A percentile compares a stretch with the other conserved stretches of the same genome.
Conservation (phyloP, 2,888 invertebrate genomes). For the Eupithecia vulgata region DNA sequence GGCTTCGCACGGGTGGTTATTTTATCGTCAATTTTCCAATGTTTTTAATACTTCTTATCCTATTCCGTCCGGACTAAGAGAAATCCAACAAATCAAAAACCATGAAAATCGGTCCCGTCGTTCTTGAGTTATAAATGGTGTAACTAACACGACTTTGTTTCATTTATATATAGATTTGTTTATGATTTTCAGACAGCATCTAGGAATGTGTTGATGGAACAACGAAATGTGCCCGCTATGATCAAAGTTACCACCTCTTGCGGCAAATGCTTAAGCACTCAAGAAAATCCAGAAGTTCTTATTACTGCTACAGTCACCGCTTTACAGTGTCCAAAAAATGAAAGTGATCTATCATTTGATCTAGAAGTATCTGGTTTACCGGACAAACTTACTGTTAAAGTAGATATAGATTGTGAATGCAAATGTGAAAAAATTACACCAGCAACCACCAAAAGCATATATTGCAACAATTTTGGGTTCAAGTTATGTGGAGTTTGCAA, state of each 20-base stretch:
- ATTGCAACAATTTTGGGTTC: slow-evolving; percentile 75
- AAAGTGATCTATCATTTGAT: slow-evolving; percentile 33
- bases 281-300: slow-evolving; percentile 37
- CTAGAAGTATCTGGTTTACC: slow-evolving; percentile 85
- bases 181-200: slow-evolving; percentile 23
- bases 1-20: too few species aligned
- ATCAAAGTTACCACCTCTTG: slow-evolving; percentile 18
- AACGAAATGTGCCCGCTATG: slow-evolving; percentile 11
- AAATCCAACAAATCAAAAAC: too few species aligned
- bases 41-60: too few species aligned
- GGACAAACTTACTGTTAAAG: slow-evolving; percentile 86
- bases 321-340: slow-evolving; percentile 48
- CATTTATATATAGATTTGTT: too few species aligned
- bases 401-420: slow-evolving; percentile 90
- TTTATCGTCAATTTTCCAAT: too few species aligned
- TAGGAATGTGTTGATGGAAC: slow-evolving; percentile 14
- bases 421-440: slow-evolving; percentile 85
- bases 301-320: slow-evolving; percentile 56
- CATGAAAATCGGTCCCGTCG: too few species aligned
- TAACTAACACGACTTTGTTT: too few species aligned
- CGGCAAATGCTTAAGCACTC: slow-evolving; percentile 20
- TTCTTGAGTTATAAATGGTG: too few species aligned
- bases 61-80: too few species aligned
- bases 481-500: slow-evolving; percentile 87
- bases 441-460: slow-evolving; percentile 58